Percentiles rank a stretch among this genome's conserved stretches.
Conservation (phyloP, 1,140 invertebrate species). For the Linepithema humile region DNA sequence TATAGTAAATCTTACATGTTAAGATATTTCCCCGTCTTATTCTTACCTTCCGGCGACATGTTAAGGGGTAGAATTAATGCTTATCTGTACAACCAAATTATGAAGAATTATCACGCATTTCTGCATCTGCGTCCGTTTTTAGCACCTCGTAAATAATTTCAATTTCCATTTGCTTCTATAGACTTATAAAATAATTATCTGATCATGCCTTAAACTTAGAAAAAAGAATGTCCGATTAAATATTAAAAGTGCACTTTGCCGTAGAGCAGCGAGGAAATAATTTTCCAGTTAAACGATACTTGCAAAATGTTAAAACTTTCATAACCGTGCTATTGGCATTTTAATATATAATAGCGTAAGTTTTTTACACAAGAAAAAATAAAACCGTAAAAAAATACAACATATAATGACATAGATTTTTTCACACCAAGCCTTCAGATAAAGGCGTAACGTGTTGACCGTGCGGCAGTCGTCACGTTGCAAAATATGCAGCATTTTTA, state of each 20-base stretch:
- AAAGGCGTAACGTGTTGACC: slow-evolving; percentile 28
- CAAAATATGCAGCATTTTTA: slow-evolving; percentile 26
- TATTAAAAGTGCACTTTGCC: background rate
- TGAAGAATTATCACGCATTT: background rate
- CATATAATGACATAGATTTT: background rate
- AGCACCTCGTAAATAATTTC: background rate
- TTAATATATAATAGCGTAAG: too few species aligned
- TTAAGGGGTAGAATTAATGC: background rate
- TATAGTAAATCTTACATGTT: slow-evolving; percentile 1
- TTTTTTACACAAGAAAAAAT: background rate
- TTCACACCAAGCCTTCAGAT: background rate
- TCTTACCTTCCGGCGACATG: background rate
- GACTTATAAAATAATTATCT: background rate
- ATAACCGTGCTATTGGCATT: too few species aligned
- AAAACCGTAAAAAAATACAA: background rate
- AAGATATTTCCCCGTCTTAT: background rate
- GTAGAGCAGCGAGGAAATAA: background rate
- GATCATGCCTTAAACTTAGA: background rate
- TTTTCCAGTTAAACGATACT: background rate
- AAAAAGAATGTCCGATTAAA: background rate
- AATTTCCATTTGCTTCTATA: background rate
- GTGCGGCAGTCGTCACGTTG: slow-evolving; percentile 13
- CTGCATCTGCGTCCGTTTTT: background rate
- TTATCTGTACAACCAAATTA: background rate
- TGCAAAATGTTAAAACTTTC: background rate